Base-by-base conservation (phyloP, 2,113 vertebrate species). In the Atrichornis clamosus region DNA sequence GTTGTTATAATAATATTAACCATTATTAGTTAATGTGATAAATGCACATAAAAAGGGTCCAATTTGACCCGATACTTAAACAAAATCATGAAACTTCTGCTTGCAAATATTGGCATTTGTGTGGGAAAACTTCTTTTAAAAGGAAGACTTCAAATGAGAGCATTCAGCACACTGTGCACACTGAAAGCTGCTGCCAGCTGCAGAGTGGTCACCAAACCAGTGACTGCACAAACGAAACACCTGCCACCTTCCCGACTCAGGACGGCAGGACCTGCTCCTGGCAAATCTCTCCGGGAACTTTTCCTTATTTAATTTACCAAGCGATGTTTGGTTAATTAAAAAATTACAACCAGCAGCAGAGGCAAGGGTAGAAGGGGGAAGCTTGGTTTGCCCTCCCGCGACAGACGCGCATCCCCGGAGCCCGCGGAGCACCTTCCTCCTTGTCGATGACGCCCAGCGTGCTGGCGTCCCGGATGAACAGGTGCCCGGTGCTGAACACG, bases 391-490 rank as follows among this genome's bases (percentile, higher is more conserved):
- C 74, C 33, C 87, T 91, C 93, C 82, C 32, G 26, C 8, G 59
- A 95, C 97, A 97, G 94, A 84, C 24, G 93, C 53, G 82, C 21
- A 9, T 77, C 70, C 76, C 28, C 5, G 30, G 74, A 93, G 63
- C 97, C 94, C 82, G 94, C 97, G 93, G 91, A 82, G 94, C 97
- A 99, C 98, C 98, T 98, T 98, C 98, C 96, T 98, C 97, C 95
- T 94, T 98, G 97, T 99, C 98, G 33, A 99, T 98, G 97, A 99
- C 96, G 6, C 98, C 98, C 84, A 99, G 96, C 3, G 88, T 95
- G 89, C 98, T 98, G 97, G 98, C 98, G 96, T 99, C 98, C 55
- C 97, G 97, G 94, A 98, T 98, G 96, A 98, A 98, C 95, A 99
- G 97, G 91, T 98, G 98, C 68, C 98, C 98, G 0, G 99, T 98